Conservation (phyloP, 1,140 invertebrate genomes). For the Papilio dardanus region DNA sequence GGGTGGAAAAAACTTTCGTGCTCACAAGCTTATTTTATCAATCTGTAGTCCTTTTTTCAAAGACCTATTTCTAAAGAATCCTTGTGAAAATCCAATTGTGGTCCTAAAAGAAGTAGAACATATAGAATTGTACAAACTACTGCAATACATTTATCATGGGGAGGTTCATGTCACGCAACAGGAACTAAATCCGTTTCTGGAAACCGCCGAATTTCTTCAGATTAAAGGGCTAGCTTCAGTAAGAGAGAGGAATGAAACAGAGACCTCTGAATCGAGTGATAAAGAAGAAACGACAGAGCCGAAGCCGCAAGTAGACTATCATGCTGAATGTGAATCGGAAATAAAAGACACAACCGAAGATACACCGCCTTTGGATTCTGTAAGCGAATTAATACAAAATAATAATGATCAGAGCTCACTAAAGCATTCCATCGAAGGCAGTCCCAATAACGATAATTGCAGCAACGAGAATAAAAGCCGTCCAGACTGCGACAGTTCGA, state of each 20-base stretch:
- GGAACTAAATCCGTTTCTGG: constrained; percentile 89
- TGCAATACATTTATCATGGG: constrained; percentile 93
- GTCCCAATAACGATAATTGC: constrained; percentile 62
- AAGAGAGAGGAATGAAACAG: constrained; percentile 70
- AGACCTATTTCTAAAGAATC: constrained; percentile 90
- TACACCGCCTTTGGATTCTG: constrained; percentile 54
- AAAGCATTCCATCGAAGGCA: constrained; percentile 70
- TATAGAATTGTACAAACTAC: constrained; percentile 88
- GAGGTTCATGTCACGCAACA: constrained; percentile 93
- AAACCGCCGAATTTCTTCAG: constrained; percentile 91
- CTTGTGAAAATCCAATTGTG: constrained; percentile 92
- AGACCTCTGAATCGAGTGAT: constrained; percentile 55
- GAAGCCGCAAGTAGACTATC: constrained; percentile 51
- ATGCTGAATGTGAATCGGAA: constrained; percentile 64
- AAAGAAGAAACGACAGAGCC: constrained; percentile 43
- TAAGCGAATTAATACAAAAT: constrained; percentile 51
- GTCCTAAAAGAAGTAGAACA: constrained; percentile 91
- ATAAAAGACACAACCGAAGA: constrained; percentile 59
- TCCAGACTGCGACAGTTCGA: constrained; percentile 42
- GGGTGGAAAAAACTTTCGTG: constrained; percentile 86
- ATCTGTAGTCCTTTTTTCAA: constrained; percentile 89
- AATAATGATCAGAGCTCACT: constrained; percentile 62
- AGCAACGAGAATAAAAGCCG: constrained; percentile 65
- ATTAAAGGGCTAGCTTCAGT: constrained; percentile 88
- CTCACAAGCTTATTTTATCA: constrained; percentile 88